Evolutionary conservation across 2,888 invertebrate species (phyloP).

Genomic region (Agrochola macilenta): DNA sequence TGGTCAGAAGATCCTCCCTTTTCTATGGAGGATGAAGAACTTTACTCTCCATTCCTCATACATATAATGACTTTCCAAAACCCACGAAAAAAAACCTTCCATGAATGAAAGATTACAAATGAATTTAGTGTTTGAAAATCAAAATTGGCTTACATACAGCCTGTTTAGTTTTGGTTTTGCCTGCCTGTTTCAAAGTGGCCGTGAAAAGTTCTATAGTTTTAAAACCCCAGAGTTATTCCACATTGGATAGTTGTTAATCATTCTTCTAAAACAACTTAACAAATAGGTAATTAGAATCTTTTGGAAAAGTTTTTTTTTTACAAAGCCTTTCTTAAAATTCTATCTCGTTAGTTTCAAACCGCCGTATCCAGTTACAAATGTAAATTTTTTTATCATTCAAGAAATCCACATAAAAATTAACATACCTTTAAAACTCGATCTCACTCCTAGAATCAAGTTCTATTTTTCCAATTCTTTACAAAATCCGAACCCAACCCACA

Average conservation of each 20-base stretch:
- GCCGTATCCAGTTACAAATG: neutral
- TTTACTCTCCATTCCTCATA: too few relatives aligned
- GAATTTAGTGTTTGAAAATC: neutral
- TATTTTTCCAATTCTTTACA: neutral
- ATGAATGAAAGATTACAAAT: neutral
- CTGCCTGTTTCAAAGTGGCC: neutral
- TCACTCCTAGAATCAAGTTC: neutral
- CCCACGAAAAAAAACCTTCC: too few relatives aligned
- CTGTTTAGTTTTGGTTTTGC: neutral
- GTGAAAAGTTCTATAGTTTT: neutral
- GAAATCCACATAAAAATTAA: neutral
- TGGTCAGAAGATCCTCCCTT: neutral
- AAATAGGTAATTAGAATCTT: too few relatives aligned
- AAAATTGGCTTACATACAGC: neutral
- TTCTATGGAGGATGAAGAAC: neutral
- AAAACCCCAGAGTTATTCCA: neutral
- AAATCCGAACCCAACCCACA: neutral
- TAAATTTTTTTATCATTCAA: too few relatives aligned
- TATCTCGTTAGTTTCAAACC: neutral
- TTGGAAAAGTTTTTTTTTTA: too few relatives aligned
- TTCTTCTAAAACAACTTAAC: neutral
- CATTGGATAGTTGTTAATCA: neutral
- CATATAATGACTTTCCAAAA: too few relatives aligned
- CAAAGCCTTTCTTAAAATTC: neutral
- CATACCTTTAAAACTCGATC: neutral